A percentile compares a stretch with the other conserved stretches of the same genome.
Evolutionary conservation across 2,797 vertebrate genomes (phyloP).

Genomic region (Dryobates pubescens): DNA sequence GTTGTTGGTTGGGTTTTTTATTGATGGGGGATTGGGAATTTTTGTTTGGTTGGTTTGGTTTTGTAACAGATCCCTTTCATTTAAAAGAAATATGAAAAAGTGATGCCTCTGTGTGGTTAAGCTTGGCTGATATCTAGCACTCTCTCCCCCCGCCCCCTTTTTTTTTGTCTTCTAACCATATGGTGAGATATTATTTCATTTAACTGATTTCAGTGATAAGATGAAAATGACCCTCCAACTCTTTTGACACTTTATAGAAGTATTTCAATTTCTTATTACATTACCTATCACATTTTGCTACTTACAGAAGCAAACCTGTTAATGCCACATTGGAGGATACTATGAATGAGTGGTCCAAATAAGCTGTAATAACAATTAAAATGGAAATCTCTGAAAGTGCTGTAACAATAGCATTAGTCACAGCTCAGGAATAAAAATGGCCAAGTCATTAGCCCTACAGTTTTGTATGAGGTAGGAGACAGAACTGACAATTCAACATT

Average conservation of each 20-base stretch:
- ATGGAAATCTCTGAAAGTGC: neutral
- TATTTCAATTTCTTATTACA: neutral
- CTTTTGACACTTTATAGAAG: neutral
- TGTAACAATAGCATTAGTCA: neutral
- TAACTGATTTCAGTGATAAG: neutral
- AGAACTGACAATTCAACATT: neutral
- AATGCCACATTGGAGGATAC: neutral
- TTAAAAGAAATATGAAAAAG: neutral
- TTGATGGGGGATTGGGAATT: too few species aligned
- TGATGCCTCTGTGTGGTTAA: neutral
- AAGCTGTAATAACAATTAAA: neutral
- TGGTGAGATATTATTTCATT: neutral
- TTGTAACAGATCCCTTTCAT: neutral
- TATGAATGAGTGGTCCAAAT: neutral
- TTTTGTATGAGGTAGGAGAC: neutral
- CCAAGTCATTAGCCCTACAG: neutral
- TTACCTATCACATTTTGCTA: neutral
- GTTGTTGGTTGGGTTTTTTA: neutral
- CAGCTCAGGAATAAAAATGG: neutral
- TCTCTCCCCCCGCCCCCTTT: rapidly evolving
- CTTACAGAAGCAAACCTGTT: neutral
- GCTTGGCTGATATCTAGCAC: neutral
- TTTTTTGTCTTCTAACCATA: neutral
- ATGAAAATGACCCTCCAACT: neutral
- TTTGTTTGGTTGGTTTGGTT: neutral